Evolutionary conservation across 2,888 invertebrate genomes (phyloP).

Genomic region (Thymelicus lineola): DNA sequence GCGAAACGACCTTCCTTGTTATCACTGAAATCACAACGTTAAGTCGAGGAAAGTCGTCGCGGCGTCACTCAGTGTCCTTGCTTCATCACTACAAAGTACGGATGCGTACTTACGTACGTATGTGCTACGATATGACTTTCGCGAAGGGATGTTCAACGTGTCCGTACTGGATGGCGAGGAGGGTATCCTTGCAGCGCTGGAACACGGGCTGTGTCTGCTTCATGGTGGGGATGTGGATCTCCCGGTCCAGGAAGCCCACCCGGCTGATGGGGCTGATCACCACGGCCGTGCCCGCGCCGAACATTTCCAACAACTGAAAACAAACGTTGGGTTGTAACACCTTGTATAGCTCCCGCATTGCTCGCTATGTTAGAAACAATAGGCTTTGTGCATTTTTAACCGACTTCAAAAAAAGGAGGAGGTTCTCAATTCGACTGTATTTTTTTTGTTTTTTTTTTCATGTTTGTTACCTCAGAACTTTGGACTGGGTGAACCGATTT

Average conservation of each 20-base stretch:
- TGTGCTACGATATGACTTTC: constrained; percentile 73
- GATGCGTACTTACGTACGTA: constrained; percentile 11
- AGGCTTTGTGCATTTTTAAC: too few relatives aligned
- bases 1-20: constrained; percentile 22
- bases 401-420: too few relatives aligned
- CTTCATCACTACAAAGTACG: neutral
- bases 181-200: constrained; percentile 89
- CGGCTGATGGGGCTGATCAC: constrained; percentile 96
- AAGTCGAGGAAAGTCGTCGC: neutral
- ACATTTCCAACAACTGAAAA: constrained; percentile 95
- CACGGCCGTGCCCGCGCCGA: constrained; percentile 99
- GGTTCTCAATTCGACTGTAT: too few relatives aligned
- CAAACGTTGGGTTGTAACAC: neutral
- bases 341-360: too few relatives aligned
- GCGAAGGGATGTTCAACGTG: constrained; percentile 93
- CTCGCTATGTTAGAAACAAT: too few relatives aligned
- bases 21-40: constrained; percentile 11
- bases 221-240: constrained; percentile 90
- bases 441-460: too few relatives aligned
- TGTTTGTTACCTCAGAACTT: too few relatives aligned
- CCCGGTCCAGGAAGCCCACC: constrained; percentile 91
- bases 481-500: too few relatives aligned
- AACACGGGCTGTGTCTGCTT: constrained; percentile 89
- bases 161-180: constrained; percentile 96
- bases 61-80: constrained; percentile 13